Conservation (phyloP, 2,888 invertebrate genomes). For the Pandemis heparana region DNA sequence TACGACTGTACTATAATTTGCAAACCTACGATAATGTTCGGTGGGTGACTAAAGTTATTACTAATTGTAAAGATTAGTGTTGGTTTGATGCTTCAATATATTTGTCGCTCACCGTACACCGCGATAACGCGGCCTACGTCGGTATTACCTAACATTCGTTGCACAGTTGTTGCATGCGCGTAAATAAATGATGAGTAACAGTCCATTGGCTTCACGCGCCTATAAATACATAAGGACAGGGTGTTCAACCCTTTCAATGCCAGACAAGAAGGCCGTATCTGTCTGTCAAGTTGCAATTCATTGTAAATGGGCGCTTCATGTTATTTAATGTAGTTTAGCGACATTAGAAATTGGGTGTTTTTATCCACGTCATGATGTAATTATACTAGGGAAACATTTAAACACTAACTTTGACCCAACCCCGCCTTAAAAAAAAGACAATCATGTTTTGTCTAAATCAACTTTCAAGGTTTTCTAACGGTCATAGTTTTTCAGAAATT, state of each 20-base stretch:
- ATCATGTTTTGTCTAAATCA: background rate
- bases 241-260: conserved; percentile 7
- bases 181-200: conserved; percentile 35
- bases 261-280: background rate
- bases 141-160: conserved; percentile 18
- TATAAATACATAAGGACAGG: conserved; percentile 16
- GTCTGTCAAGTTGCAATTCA: background rate
- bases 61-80: background rate
- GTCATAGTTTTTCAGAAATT: too few species aligned
- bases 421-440: background rate
- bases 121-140: conserved; percentile 29
- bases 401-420: background rate
- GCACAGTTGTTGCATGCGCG: conserved; percentile 23
- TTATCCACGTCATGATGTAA: too few species aligned
- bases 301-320: background rate
- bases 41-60: conserved; percentile 6
- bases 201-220: conserved; percentile 26
- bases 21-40: conserved; percentile 23
- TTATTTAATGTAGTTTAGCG: background rate
- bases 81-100: conserved; percentile 2
- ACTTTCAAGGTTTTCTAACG: background rate
- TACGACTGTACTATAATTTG: conserved; percentile 12
- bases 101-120: conserved; percentile 18
- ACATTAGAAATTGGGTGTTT: background rate
- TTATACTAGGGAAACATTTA: background rate